phyloP scores from a whole-genome alignment of 2,113 vertebrate genomes.

The Cercopithecus mona region DNA sequence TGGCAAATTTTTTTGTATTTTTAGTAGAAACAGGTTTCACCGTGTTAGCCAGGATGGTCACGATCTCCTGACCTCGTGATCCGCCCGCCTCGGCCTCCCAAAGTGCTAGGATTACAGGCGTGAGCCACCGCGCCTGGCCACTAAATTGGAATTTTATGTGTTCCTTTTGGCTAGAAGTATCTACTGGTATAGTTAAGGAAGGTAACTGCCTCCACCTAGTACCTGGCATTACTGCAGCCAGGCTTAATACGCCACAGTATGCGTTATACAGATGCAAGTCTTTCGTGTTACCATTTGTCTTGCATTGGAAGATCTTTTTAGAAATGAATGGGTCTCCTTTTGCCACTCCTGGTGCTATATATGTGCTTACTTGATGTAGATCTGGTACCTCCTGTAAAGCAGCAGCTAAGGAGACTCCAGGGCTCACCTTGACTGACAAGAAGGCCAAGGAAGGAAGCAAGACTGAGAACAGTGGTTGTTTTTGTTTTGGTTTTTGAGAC shows the following conservation, averaged over 20 bases:
- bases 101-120: too few species aligned
- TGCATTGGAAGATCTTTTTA: neutral
- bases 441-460: neutral
- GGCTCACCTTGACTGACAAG: neutral
- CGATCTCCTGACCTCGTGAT: too few species aligned
- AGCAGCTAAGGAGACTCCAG: neutral
- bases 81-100: fast-evolving
- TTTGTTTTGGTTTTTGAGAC: too few species aligned
- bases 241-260: neutral
- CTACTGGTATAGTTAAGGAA: neutral
- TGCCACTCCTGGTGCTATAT: neutral
- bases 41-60: too few species aligned
- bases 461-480: neutral
- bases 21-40: too few species aligned
- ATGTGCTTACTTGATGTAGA: neutral
- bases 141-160: slow-evolving; percentile 4
- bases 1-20: too few species aligned
- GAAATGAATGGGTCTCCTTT: neutral
- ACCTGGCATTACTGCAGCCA: neutral
- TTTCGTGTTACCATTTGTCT: neutral
- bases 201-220: neutral
- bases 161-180: slow-evolving; percentile 34
- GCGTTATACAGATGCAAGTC: neutral
- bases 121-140: neutral
- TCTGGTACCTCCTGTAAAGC: neutral